Percentiles rank a stretch among this genome's conserved stretches.
Evolutionary conservation across 2,113 vertebrate species (phyloP).

Genomic region (Tiliqua scincoides): DNA sequence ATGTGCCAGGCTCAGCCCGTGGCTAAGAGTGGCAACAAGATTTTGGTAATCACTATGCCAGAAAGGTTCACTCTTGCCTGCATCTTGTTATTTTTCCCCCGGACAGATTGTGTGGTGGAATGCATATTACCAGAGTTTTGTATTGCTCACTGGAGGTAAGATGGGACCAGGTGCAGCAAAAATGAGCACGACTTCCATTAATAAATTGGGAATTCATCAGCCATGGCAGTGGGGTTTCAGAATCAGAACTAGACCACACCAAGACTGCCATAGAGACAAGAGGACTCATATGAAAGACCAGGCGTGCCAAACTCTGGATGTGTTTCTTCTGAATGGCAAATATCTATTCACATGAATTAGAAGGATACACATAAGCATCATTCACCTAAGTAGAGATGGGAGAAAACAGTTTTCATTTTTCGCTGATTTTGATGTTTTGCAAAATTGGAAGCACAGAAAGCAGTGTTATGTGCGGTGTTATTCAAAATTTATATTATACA

Average conservation of each 20-base stretch:
- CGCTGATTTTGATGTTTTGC: no score
- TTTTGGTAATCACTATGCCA: no score
- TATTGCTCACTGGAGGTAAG: neutral
- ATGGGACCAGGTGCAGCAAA: neutral
- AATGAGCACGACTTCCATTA: neutral
- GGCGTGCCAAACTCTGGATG: neutral
- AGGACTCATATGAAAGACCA: neutral
- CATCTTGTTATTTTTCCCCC: neutral
- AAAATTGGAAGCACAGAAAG: no score
- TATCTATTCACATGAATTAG: no score
- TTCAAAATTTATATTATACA: no score
- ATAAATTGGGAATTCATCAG: neutral
- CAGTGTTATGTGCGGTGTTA: no score
- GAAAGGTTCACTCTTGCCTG: neutral
- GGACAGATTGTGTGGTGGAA: neutral
- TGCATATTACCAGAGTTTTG: neutral
- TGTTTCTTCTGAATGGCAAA: no score
- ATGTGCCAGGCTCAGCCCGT: no score
- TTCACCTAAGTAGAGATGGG: no score
- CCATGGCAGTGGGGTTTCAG: neutral
- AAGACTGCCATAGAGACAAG: neutral
- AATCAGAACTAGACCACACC: neutral
- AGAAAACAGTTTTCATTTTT: no score
- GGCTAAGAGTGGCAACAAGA: neutral
- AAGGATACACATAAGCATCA: no score